These are phyloP conservation scores for Boleophthalmus pectinirostris DNA, from an alignment of 2,113 vertebrate genomes.

Conservation along the genomic window DNA sequence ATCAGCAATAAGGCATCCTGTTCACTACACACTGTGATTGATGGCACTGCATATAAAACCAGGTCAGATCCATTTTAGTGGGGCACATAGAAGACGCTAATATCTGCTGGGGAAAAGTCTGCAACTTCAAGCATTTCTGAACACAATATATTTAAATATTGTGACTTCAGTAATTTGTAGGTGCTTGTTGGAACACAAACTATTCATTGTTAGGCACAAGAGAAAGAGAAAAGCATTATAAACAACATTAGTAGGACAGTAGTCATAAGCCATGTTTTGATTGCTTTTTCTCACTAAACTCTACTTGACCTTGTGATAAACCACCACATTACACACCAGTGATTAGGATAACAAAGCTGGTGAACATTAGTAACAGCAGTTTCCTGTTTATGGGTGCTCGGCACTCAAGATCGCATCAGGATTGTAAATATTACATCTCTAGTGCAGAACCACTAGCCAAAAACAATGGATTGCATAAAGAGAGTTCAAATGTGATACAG, in stretches of 20 bases:
- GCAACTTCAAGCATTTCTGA: neutral
- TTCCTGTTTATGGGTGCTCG: too few relatives aligned
- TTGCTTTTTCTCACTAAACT: too few relatives aligned
- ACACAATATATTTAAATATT: neutral
- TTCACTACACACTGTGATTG: constrained; percentile 26
- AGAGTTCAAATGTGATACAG: too few relatives aligned
- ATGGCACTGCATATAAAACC: constrained; percentile 30
- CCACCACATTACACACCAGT: too few relatives aligned
- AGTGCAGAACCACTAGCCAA: too few relatives aligned
- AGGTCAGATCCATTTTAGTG: constrained; percentile 24
- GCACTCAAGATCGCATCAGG: too few relatives aligned
- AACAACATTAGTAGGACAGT: neutral
- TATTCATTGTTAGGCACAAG: neutral
- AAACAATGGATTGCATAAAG: too few relatives aligned
- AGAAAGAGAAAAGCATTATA: neutral
- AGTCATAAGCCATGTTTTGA: too few relatives aligned
- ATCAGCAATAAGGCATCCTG: constrained; percentile 9
- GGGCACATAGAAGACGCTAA: constrained; percentile 10
- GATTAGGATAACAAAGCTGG: too few relatives aligned
- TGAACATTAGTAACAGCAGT: too few relatives aligned
- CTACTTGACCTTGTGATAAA: too few relatives aligned
- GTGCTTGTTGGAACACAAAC: neutral
- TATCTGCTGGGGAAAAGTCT: neutral
- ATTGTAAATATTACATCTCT: too few relatives aligned
- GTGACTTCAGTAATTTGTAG: neutral